Conservation (phyloP, 2,888 invertebrate genomes). For the Ditula angustiorana region DNA sequence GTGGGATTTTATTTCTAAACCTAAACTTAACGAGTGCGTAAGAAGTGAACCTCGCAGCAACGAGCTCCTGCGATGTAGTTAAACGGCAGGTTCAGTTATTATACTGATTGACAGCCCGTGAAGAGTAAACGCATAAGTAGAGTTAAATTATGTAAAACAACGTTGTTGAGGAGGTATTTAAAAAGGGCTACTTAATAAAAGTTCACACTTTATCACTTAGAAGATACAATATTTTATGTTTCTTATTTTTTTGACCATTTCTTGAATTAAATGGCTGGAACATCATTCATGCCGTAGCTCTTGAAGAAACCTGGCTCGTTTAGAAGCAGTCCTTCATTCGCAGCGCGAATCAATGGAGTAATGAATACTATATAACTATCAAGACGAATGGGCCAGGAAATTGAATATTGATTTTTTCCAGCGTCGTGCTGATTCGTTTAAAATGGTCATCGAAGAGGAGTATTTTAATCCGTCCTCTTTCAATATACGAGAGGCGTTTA, state of each 20-base stretch:
- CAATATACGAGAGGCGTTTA: conserved; percentile 71
- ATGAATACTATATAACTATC: conserved; percentile 23
- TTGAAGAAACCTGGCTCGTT: background rate
- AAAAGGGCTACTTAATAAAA: background rate
- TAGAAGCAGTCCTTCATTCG: conserved; percentile 1
- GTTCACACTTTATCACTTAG: too few relatives aligned
- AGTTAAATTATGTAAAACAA: background rate
- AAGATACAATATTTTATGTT: background rate
- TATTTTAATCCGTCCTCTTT: conserved; percentile 58
- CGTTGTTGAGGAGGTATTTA: background rate
- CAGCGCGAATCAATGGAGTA: conserved; percentile 23
- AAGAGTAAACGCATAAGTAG: conserved; percentile 11
- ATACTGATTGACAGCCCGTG: conserved; percentile 21
- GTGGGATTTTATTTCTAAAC: conserved; percentile 25
- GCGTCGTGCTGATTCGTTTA: conserved; percentile 24
- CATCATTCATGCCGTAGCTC: background rate
- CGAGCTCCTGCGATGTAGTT: conserved; percentile 15
- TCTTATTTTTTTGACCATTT: background rate
- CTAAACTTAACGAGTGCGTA: conserved; percentile 29
- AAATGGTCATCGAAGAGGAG: conserved; percentile 44
- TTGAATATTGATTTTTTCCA: conserved; percentile 30
- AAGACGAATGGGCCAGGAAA: conserved; percentile 21
- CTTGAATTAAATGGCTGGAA: background rate
- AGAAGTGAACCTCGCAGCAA: conserved; percentile 7
- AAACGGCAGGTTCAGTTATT: conserved; percentile 21